Evolutionary conservation across 2,113 vertebrate genomes (phyloP).

Genomic region (Monopterus albus): DNA sequence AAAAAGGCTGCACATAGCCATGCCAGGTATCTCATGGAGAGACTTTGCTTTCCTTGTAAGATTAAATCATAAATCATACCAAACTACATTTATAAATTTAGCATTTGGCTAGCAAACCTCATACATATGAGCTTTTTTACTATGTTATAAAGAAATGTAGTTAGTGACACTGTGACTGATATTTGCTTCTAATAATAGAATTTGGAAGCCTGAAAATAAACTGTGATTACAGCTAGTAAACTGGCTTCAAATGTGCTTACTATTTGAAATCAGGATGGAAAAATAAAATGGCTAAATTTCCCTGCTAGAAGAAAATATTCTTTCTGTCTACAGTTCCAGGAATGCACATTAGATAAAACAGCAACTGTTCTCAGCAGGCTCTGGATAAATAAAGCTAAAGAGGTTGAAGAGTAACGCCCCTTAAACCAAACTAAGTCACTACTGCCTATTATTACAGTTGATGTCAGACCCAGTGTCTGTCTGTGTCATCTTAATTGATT

Average conservation of each 20-base stretch:
- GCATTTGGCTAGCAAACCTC: not conserved
- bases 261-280: not conserved
- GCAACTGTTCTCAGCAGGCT: conserved; percentile 3
- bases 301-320: not conserved
- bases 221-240: too few species aligned
- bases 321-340: not conserved
- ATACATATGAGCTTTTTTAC: not conserved
- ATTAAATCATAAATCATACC: not conserved
- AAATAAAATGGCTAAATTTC: not conserved
- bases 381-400: conserved; percentile 18
- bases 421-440: conserved; percentile 27
- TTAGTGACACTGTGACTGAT: not conserved
- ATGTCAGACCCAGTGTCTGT: conserved; percentile 32
- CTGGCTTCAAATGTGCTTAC: not conserved
- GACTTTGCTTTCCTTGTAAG: not conserved
- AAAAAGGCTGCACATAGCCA: conserved; percentile 1
- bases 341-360: conserved; percentile 13
- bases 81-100: not conserved
- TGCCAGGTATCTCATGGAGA: conserved; percentile 15
- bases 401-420: conserved; percentile 29
- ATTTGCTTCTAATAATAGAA: conserved; percentile 1
- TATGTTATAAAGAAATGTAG: not conserved
- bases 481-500: conserved; percentile 44
- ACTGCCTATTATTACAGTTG: conserved; percentile 12
- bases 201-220: too few species aligned